These are phyloP conservation scores for Chionoecetes opilio DNA, from an alignment of 1,140 invertebrate species.

Conservation along the genomic window DNA sequence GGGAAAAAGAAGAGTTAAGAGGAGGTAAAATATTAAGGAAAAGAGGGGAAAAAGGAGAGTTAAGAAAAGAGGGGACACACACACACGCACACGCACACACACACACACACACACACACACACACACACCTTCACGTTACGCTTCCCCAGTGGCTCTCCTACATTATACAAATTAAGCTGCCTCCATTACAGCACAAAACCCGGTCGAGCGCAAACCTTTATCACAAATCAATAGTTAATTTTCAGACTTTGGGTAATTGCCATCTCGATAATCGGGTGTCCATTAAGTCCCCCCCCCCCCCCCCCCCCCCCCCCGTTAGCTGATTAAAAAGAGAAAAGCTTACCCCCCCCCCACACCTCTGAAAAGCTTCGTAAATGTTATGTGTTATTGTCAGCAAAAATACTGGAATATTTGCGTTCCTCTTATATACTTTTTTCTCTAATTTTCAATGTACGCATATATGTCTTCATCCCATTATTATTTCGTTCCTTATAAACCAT, in stretches of 20 bases:
- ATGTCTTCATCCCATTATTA: too few species aligned
- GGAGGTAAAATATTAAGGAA: too few species aligned
- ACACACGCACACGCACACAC: neutral
- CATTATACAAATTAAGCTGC: constrained; percentile 68
- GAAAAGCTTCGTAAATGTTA: too few species aligned
- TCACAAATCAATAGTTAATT: constrained; percentile 74
- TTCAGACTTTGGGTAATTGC: constrained; percentile 62
- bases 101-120: neutral
- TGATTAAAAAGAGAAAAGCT: constrained; percentile 48
- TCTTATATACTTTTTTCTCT: too few species aligned
- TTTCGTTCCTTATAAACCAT: neutral
- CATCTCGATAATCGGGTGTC: constrained; percentile 65
- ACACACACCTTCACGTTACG: neutral
- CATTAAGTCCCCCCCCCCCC: constrained; percentile 46
- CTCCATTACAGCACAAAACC: constrained; percentile 50
- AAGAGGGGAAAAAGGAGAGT: too few species aligned
- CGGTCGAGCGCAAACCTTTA: constrained; percentile 58
- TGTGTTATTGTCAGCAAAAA: too few species aligned
- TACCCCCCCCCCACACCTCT: neutral
- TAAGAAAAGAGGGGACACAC: too few species aligned
- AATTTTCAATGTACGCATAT: too few species aligned
- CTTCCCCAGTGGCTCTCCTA: constrained; percentile 23
- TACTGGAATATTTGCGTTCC: too few species aligned
- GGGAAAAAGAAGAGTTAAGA: too few species aligned
- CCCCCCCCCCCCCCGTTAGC: neutral